These are phyloP conservation scores for Sminthopsis crassicaudata DNA, from an alignment of 2,113 vertebrate genomes.

Conservation along the genomic window DNA sequence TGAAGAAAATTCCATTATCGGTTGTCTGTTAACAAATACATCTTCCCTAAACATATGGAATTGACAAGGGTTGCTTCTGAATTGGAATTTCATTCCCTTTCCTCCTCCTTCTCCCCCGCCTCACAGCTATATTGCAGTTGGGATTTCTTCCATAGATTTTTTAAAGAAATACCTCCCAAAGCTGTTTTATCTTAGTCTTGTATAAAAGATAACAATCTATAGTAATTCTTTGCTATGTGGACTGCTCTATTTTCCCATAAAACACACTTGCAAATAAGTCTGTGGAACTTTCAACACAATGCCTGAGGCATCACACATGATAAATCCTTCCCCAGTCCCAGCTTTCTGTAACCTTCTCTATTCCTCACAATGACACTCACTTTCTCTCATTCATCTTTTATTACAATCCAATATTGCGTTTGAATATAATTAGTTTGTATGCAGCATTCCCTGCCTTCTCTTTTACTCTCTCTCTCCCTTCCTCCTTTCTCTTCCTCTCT, in stretches of 20 bases:
- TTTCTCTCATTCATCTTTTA: slow-evolving; percentile 91
- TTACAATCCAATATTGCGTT: slow-evolving; percentile 89
- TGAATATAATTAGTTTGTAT: slow-evolving; percentile 85
- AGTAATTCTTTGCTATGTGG: slow-evolving; percentile 84
- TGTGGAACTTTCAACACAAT: slow-evolving; percentile 85
- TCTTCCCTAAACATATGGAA: slow-evolving; percentile 74
- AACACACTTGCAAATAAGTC: slow-evolving; percentile 88
- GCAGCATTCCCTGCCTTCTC: slow-evolving; percentile 40
- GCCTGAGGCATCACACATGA: slow-evolving; percentile 85
- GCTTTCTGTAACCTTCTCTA: slow-evolving; percentile 87
- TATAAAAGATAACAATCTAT: slow-evolving; percentile 85
- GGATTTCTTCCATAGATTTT: slow-evolving; percentile 80
- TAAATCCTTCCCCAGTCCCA: slow-evolving; percentile 86
- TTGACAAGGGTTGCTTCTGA: slow-evolving; percentile 75
- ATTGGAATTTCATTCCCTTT: slow-evolving; percentile 75
- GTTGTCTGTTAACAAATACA: slow-evolving; percentile 77
- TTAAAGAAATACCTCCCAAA: slow-evolving; percentile 71
- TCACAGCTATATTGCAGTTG: slow-evolving; percentile 68
- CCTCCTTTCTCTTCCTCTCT: background rate
- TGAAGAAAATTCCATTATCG: slow-evolving; percentile 76
- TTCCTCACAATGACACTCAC: slow-evolving; percentile 87
- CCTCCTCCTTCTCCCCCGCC: slow-evolving; percentile 20
- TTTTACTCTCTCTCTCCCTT: background rate
- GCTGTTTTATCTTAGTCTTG: slow-evolving; percentile 85
- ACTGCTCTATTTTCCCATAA: slow-evolving; percentile 83